Evolutionary conservation across 1,140 invertebrate species (phyloP).

Genomic region (Muscidifurax raptorellus): DNA sequence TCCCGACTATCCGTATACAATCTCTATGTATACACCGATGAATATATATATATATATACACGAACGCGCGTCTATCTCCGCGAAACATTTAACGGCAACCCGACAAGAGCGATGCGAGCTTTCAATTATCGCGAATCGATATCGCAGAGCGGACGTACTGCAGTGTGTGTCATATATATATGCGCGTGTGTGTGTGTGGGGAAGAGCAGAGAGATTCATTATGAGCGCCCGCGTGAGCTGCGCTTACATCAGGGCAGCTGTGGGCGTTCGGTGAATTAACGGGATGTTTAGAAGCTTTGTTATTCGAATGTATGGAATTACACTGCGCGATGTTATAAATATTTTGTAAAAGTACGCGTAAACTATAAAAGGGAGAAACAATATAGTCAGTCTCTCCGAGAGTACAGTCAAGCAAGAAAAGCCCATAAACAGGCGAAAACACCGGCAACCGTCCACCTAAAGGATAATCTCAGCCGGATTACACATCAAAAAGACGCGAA

Average conservation of each 20-base stretch:
- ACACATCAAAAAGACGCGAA: not conserved
- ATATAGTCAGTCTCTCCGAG: no score
- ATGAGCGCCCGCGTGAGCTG: not conserved
- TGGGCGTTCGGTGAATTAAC: not conserved
- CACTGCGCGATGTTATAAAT: no score
- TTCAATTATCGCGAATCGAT: slow-evolving; percentile 30
- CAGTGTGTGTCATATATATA: not conserved
- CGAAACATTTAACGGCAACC: slow-evolving; percentile 25
- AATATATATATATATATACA: no score
- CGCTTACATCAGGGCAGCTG: not conserved
- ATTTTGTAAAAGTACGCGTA: no score
- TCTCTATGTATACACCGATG: not conserved
- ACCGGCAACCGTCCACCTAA: not conserved
- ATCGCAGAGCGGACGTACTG: not conserved
- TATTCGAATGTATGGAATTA: no score
- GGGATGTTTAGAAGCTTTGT: not conserved
- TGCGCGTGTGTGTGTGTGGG: not conserved
- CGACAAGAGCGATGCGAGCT: not conserved
- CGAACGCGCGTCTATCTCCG: not conserved
- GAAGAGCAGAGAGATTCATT: not conserved
- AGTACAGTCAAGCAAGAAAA: no score
- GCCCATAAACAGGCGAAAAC: not conserved
- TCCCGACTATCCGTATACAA: not conserved
- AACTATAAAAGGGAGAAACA: no score
- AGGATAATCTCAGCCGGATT: not conserved